Base-by-base conservation (phyloP, 1,140 invertebrate species). In the Druon quercuslanigerum region DNA sequence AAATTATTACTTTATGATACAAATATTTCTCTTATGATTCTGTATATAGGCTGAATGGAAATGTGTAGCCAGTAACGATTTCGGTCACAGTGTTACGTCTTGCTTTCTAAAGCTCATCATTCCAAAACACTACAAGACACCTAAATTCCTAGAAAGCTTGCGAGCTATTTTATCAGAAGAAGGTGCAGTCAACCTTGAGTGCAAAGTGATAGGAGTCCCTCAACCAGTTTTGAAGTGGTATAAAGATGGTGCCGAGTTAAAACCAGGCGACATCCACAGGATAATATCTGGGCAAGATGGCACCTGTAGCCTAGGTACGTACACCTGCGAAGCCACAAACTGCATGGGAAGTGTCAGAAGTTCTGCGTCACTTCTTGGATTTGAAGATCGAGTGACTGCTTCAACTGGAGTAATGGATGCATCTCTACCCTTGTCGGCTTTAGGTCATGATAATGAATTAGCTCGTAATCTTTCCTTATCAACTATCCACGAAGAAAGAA, bases 151-250 rank as follows among this genome's bases (percentile, higher is more conserved):
- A 14, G 96, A 98, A 89, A 95, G 94, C 82, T 91, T 98, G 12
- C 92, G 96, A 78, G 96, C 96, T 9, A 94, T 97, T 54, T 90
- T 98, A 19, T 96, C 96, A 1, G 96, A 97, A 81, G 96, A 97
- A 90, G 96, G 94, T 5, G 96, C 96, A 50, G 97, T 98, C 0
- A 97, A 97, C 91, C 92, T 98, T 71, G 96, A 98, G 88, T 98
- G 97, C 89, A 98, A 98, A 92, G 96, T 98, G n/a, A 97, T 98
- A 75, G 96, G 96, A 14, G 96, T 97, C 14, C 96, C 96, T 0
- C 96, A 97, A 85, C 96, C 97, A 5, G 91, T 94, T 60, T 90
- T 98, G 0, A 97, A 96, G 86, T 98, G 97, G 97, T 98, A 96
- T 86, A 98, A 98, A 91, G 96, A 98, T 90, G 96, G 96, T 0